phyloP scores from a whole-genome alignment of 2,797 vertebrate species.

The Tiaroga cobitis region DNA sequence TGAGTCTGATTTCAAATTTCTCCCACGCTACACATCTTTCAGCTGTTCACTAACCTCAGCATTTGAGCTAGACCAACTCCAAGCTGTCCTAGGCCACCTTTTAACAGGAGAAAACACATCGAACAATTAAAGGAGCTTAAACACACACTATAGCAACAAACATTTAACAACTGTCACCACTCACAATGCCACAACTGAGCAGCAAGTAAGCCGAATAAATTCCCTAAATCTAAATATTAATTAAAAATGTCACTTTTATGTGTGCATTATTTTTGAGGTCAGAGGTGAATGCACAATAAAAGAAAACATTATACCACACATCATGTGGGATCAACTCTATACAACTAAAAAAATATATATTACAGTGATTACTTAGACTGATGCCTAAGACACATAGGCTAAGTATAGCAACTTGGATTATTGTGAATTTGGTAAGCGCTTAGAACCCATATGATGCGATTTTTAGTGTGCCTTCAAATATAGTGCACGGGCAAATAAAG shows the following conservation, averaged over 20 bases:
- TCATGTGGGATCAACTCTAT: background rate
- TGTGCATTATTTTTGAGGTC: background rate
- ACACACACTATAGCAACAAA: background rate
- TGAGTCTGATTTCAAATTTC: slow-evolving; percentile 1
- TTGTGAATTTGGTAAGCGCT: background rate
- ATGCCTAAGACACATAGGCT: background rate
- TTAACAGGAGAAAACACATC: slow-evolving; percentile 42
- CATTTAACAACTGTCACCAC: background rate
- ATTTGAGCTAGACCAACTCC: slow-evolving; percentile 79
- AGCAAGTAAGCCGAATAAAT: background rate
- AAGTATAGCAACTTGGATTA: background rate
- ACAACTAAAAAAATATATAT: background rate
- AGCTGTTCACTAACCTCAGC: slow-evolving; percentile 72
- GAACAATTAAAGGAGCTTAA: background rate
- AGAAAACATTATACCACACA: background rate
- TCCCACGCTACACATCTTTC: background rate
- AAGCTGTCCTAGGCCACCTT: slow-evolving; percentile 82
- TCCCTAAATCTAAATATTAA: background rate
- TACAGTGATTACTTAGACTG: background rate
- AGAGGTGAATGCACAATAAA: background rate
- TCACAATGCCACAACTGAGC: background rate
- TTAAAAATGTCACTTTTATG: background rate
- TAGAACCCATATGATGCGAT: too few relatives aligned
- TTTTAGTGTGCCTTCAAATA: background rate
- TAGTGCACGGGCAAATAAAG: background rate